phyloP scores from a whole-genome alignment of 2,113 vertebrate genomes.

The Entomyzon cyanotis region DNA sequence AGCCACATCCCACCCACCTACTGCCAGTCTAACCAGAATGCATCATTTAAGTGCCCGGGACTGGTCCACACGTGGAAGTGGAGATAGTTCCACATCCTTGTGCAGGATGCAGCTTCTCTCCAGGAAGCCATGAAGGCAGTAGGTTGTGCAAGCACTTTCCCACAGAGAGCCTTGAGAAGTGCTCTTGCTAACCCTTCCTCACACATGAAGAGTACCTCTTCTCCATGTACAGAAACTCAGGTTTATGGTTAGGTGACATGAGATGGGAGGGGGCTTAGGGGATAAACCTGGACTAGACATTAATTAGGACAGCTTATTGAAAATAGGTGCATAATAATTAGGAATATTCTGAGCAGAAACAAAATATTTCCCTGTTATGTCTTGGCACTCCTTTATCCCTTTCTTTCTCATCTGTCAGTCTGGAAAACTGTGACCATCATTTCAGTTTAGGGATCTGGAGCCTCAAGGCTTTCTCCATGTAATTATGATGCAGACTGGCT shows the following conservation, averaged over 20 bases:
- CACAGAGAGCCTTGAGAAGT: neutral
- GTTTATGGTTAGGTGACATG: neutral
- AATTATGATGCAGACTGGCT: neutral
- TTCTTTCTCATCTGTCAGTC: neutral
- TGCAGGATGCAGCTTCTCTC: neutral
- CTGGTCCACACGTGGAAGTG: neutral
- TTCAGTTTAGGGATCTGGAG: neutral
- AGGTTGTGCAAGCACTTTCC: neutral
- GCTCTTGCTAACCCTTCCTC: neutral
- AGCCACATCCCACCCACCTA: neutral
- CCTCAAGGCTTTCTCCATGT: neutral
- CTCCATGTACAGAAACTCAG: neutral
- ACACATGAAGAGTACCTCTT: neutral
- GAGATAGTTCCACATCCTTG: neutral
- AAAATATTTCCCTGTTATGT: neutral
- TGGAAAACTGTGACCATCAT: neutral
- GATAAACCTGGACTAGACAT: neutral
- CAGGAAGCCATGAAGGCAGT: neutral
- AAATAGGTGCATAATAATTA: neutral
- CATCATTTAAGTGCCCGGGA: rapidly evolving
- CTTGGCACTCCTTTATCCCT: neutral
- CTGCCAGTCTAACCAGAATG: neutral
- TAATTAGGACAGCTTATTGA: neutral
- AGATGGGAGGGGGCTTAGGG: neutral
- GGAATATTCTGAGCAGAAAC: neutral